phyloP scores from a whole-genome alignment of 2,888 invertebrate species.

The Himalopsyche kuldschensis region DNA sequence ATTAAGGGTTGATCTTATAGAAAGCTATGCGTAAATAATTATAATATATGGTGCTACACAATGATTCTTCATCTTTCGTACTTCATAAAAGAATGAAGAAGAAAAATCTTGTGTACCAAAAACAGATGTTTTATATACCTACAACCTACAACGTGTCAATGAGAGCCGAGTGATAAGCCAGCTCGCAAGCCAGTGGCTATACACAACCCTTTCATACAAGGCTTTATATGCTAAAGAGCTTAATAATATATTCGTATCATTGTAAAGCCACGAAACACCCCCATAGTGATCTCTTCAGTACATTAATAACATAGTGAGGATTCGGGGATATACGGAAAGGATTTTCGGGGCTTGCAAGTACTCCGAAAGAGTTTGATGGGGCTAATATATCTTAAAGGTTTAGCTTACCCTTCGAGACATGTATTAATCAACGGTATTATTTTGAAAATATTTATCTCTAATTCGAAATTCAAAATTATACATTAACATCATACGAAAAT shows the following conservation, averaged over 20 bases:
- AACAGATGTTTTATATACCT: too few species aligned
- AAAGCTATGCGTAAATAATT: too few species aligned
- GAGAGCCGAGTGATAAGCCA: background rate
- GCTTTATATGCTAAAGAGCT: background rate
- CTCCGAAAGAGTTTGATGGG: background rate
- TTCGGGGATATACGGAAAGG: background rate
- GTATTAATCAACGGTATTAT: too few species aligned
- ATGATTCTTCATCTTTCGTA: too few species aligned
- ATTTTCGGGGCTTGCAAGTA: background rate
- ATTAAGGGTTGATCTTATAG: too few species aligned
- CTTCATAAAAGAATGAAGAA: too few species aligned
- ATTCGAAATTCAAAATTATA: too few species aligned
- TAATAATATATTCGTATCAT: constrained; percentile 1
- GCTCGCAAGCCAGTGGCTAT: background rate
- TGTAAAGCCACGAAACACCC: background rate
- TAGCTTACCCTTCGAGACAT: background rate
- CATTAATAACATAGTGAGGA: background rate
- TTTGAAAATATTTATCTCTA: too few species aligned
- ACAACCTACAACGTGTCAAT: too few species aligned
- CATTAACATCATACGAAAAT: too few species aligned
- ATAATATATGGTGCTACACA: too few species aligned
- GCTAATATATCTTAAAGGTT: background rate
- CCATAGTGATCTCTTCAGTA: background rate
- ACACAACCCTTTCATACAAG: background rate
- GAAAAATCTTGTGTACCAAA: too few species aligned